Conservation (phyloP, 2,888 invertebrate species). For the Lissocephala sabroskyi region DNA sequence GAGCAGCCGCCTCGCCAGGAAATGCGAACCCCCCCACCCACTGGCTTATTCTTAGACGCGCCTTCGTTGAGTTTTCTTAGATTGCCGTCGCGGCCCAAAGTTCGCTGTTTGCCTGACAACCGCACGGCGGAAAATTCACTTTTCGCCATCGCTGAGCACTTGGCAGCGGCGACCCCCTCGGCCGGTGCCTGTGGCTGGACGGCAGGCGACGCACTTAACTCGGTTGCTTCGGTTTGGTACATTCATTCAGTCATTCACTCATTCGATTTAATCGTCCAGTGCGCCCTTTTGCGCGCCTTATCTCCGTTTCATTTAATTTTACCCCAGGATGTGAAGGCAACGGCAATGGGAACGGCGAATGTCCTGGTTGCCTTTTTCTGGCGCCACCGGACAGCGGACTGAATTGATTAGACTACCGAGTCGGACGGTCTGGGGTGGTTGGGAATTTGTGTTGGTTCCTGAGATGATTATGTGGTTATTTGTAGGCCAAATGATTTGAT, state of each 20-base stretch:
- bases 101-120: constrained; percentile 46
- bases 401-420: too few relatives aligned
- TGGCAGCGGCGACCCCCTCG: constrained; percentile 65
- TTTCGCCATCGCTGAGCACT: constrained; percentile 65
- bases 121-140: constrained; percentile 66
- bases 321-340: constrained; percentile 14
- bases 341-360: too few relatives aligned
- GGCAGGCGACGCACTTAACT: too few relatives aligned
- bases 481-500: too few relatives aligned
- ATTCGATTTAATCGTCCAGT: constrained; percentile 65
- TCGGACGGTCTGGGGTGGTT: constrained; percentile 14
- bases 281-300: constrained; percentile 64
- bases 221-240: neutral
- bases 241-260: constrained; percentile 27
- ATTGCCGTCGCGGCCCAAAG: constrained; percentile 3
- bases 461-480: constrained; percentile 31
- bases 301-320: constrained; percentile 66
- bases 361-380: too few relatives aligned
- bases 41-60: constrained; percentile 42
- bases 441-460: too few relatives aligned
- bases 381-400: too few relatives aligned
- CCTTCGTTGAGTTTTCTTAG: neutral
- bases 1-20: too few relatives aligned
- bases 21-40: neutral
- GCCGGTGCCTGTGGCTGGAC: too few relatives aligned